Base-by-base conservation (phyloP, 2,888 invertebrate species). In the Mechanitis messenoides region DNA sequence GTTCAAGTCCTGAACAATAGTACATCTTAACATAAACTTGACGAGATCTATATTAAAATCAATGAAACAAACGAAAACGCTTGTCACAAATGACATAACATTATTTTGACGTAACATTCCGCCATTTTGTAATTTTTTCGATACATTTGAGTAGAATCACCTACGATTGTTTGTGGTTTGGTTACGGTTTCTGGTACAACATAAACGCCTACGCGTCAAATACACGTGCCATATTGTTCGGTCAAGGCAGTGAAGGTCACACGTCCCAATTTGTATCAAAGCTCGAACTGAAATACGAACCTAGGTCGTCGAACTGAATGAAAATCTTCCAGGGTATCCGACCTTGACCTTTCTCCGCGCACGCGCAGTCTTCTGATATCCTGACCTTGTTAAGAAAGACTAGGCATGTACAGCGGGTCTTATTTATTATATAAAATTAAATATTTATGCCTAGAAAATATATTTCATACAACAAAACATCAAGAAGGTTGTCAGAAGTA, bases 311-410 rank as follows among this genome's bases (percentile, higher is more conserved):
- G 84, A 88, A 84, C 88, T 81, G 81, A 72, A 74, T 81, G 83
- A 80, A 87, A 88, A 90, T 87, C 85, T 89, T 89, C 87, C 88
- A 87, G 85, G 87, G 87, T 75, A 76, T 69, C 81, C 79, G 81
- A 84, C 89, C 89, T 85, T 89, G 87, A 88, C 82, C 88, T 87
- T 86, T 84, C 77, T 70, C 75, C 88, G 89, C 89, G 89, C 89
- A 88, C 75, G 89, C 89, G 89, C 88, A 69, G 72, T 83, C 72
- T 74, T 83, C 81, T 78, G 84, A 84, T 86, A 82, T 85, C 84
- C 83, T 89, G 87, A 87, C 88, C 87, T 84, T 82, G 81, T 83
- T 86, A 83, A 77, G 72, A 80, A 83, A 77, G 76, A 79, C 79
- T 74, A 77, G 72, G 74, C 73, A 70, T 78, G 81, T 75, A 69